Evolutionary conservation across 2,888 invertebrate species (phyloP).

Genomic region (Andrena hattorfiana): DNA sequence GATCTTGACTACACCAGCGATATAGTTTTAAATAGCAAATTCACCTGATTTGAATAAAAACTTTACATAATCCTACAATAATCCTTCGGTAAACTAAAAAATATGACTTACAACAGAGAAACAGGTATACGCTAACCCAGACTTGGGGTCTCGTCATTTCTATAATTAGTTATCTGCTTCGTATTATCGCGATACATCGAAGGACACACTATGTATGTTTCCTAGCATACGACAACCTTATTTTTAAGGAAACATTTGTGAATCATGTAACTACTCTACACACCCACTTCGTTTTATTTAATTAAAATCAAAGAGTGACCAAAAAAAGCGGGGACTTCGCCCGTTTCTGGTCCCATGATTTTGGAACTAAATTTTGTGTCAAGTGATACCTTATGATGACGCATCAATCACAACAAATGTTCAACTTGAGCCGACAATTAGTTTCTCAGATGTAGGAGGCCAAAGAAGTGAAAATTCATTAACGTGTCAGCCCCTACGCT

Average conservation of each 20-base stretch:
- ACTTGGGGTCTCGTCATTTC: constrained; percentile 49
- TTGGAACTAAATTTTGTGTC: too few species aligned
- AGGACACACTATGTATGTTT: constrained; percentile 45
- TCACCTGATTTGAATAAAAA: background rate
- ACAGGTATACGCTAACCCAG: constrained; percentile 1
- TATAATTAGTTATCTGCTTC: constrained; percentile 65
- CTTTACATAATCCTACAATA: background rate
- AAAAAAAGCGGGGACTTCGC: too few species aligned
- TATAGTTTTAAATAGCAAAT: background rate
- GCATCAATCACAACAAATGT: too few species aligned
- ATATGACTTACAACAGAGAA: constrained; percentile 2
- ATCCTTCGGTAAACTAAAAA: constrained; percentile 6
- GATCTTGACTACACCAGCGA: background rate
- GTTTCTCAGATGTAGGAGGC: too few species aligned
- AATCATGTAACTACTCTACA: background rate
- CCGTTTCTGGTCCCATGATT: too few species aligned
- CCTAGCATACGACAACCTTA: constrained; percentile 10
- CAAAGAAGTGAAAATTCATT: too few species aligned
- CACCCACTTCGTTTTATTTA: background rate
- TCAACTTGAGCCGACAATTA: too few species aligned
- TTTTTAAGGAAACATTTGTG: background rate
- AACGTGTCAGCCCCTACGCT: too few species aligned
- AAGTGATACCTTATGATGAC: background rate
- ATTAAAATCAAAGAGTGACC: background rate
- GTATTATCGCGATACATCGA: constrained; percentile 59